Conservation (phyloP, 1,140 invertebrate species). For the Melitaea cinxia region DNA sequence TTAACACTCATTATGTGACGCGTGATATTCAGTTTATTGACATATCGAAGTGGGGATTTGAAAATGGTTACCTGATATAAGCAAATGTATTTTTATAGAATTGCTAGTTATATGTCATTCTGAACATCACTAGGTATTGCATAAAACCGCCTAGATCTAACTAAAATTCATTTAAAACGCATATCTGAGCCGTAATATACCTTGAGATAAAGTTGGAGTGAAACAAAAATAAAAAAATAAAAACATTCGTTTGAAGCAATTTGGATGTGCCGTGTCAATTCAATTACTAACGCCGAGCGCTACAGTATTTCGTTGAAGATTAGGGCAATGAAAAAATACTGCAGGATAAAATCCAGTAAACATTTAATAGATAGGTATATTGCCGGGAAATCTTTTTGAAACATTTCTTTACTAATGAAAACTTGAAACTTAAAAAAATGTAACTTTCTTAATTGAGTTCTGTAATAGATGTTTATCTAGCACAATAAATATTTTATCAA, state of each 20-base stretch:
- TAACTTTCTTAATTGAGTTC: no score
- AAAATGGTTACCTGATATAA: slow-evolving; percentile 27
- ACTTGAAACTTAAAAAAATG: no score
- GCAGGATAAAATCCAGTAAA: slow-evolving; percentile 60
- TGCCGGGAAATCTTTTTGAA: background rate
- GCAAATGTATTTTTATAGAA: slow-evolving; percentile 51
- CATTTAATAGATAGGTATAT: slow-evolving; percentile 64
- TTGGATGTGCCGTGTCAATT: slow-evolving; percentile 67
- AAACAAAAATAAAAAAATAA: slow-evolving; percentile 61
- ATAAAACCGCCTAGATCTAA: slow-evolving; percentile 11
- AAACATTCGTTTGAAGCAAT: slow-evolving; percentile 57
- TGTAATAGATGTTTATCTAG: background rate
- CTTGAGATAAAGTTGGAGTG: slow-evolving; percentile 1
- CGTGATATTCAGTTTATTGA: slow-evolving; percentile 42
- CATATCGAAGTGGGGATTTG: slow-evolving; percentile 34
- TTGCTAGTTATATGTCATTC: slow-evolving; percentile 38
- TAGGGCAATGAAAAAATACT: slow-evolving; percentile 74
- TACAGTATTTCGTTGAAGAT: slow-evolving; percentile 56
- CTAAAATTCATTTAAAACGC: slow-evolving; percentile 1
- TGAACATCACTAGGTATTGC: background rate
- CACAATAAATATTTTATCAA: no score
- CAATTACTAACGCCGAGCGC: slow-evolving; percentile 59
- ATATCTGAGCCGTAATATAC: background rate
- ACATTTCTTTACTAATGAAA: background rate
- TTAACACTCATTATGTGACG: background rate